Conservation (phyloP, 1,140 invertebrate genomes). For the Globodera ellingtonae region DNA sequence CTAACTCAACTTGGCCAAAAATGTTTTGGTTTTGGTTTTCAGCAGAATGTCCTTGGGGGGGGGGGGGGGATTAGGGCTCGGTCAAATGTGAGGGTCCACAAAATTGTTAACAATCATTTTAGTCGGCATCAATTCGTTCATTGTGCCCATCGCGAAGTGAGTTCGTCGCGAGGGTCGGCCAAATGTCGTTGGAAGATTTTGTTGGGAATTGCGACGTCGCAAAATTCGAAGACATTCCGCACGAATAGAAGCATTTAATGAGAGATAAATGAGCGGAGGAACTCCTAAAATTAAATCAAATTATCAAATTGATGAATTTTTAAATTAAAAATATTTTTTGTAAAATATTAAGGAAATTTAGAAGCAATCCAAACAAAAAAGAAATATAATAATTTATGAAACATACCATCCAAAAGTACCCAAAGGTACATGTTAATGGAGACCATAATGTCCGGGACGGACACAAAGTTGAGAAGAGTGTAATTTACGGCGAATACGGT, state of each 20-base stretch:
- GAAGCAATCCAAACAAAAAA: too few species aligned
- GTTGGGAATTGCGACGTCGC: neutral
- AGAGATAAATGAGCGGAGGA: neutral
- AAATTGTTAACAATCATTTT: too few species aligned
- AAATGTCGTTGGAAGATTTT: too few species aligned
- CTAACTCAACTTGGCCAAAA: too few species aligned
- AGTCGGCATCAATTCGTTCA: too few species aligned
- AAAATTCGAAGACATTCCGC: neutral
- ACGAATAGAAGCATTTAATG: neutral
- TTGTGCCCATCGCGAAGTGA: too few species aligned
- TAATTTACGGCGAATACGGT: neutral
- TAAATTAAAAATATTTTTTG: neutral
- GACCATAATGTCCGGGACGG: neutral
- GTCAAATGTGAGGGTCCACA: too few species aligned
- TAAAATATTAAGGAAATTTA: neutral
- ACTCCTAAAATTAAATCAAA: neutral
- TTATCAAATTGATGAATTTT: too few species aligned
- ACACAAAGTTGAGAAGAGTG: neutral
- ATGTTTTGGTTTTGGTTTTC: too few species aligned
- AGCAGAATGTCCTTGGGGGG: too few species aligned
- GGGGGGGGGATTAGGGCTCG: too few species aligned
- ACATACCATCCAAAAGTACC: slow-evolving; percentile 7
- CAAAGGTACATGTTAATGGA: neutral
- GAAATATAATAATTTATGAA: neutral
- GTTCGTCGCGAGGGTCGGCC: too few species aligned